Evolutionary conservation across 2,888 invertebrate species (phyloP).

Genomic region (Abscondita cerata): DNA sequence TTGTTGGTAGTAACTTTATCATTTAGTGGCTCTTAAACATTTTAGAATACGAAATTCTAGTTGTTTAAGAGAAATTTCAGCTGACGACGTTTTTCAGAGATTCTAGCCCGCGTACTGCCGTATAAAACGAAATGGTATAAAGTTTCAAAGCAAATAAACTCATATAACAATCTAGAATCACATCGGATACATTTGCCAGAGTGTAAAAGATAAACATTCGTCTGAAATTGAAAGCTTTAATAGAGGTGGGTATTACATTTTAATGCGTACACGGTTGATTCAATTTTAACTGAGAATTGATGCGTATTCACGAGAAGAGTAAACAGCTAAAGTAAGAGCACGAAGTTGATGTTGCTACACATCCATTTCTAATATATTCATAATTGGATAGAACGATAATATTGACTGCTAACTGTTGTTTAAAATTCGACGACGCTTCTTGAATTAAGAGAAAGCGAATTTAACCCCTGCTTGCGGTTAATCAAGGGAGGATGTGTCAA

Average conservation of each 20-base stretch:
- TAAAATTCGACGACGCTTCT: constrained; percentile 56
- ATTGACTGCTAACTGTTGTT: constrained; percentile 58
- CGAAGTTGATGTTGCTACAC: constrained; percentile 43
- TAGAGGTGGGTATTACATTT: constrained; percentile 58
- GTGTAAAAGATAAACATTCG: constrained; percentile 57
- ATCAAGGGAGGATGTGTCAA: constrained; percentile 45
- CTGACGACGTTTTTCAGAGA: constrained; percentile 40
- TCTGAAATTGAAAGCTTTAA: constrained; percentile 57
- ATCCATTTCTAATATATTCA: constrained; percentile 53
- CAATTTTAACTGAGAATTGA: constrained; percentile 52
- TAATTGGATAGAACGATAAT: constrained; percentile 50
- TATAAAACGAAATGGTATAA: constrained; percentile 38
- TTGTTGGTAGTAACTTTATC: constrained; percentile 42
- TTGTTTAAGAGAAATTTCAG: constrained; percentile 39
- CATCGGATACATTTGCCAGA: constrained; percentile 46
- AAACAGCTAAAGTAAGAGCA: constrained; percentile 46
- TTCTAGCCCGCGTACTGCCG: constrained; percentile 28
- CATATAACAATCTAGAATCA: constrained; percentile 47
- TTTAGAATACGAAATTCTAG: constrained; percentile 31
- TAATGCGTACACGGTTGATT: constrained; percentile 55
- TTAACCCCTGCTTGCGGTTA: constrained; percentile 53
- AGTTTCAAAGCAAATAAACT: constrained; percentile 49
- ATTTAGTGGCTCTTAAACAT: constrained; percentile 32
- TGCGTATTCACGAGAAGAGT: constrained; percentile 52
- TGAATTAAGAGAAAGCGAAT: constrained; percentile 58